Base-by-base conservation (phyloP, 2,797 vertebrate species). In the Halcyon chelicuti region DNA sequence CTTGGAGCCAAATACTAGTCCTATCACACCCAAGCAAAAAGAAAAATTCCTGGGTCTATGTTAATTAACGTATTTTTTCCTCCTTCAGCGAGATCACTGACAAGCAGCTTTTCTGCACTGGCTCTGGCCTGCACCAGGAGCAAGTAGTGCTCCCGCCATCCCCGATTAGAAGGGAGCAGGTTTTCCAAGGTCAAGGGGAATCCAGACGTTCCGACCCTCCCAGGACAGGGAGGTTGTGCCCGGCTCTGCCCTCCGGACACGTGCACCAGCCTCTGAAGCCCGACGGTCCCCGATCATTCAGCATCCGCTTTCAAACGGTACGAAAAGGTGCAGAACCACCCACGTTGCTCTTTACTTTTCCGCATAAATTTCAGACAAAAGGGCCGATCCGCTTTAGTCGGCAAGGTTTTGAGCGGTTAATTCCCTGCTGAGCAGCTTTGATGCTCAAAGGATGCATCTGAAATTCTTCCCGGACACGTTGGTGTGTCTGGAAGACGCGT, bases 211-310 rank as follows among this genome's bases (percentile, higher is more conserved):
- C 37, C 21, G 85, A 26, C 1, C 28, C 44, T 47, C 11, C 22
- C 37, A 4, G 61, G 73, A 39, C 22, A 18, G 3, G 40, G 40
- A 31, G 19, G 21, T 44, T 2, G 1, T 8, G 25, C 23, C 62
- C 13, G 54, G 37, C 49, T 28, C 47, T 33, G 80, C 44, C 15
- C 51, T 71, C 8, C 2, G 7, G 23, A n/a, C 46, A 35, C 2
- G 0, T 10, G 49, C 28, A 7, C 22, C 71, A 49, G 42, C 42
- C 61, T 14, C 1, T 0, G 42, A 28, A 54, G 55, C 29, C 73
- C 14, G 31, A 1, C 0, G 2, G 9, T 9, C 19, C 62, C 28
- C 33, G 1, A 4, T 12, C 5, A 0, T 18, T 72, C 60, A 37
- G 60, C 62, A 20, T 7, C 12, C 37, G 21, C 55, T 54, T 91